A percentile compares a stretch with the other conserved stretches of the same genome.
Evolutionary conservation across 2,113 vertebrate genomes (phyloP).

Genomic region (Galbula dea): DNA sequence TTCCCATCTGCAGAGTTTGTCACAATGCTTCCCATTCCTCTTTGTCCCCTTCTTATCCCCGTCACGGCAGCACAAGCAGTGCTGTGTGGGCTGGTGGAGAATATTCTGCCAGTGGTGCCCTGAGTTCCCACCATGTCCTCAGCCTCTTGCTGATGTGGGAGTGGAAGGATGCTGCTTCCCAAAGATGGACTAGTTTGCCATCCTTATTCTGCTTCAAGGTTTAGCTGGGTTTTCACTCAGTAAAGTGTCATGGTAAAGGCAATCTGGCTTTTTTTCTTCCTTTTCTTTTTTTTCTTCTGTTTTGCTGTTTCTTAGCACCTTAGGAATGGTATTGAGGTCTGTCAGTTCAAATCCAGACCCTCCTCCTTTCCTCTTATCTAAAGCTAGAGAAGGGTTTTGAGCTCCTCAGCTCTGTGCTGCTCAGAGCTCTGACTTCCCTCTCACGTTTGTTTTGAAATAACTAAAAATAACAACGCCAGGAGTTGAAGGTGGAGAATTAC

Average conservation of each 20-base stretch:
- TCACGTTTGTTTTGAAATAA: slow-evolving; percentile 19
- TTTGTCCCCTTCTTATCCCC: background rate
- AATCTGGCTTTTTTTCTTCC: background rate
- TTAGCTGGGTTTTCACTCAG: background rate
- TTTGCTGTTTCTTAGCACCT: background rate
- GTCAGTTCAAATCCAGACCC: background rate
- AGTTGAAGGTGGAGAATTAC: background rate
- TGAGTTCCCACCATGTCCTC: background rate
- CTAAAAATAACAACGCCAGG: background rate
- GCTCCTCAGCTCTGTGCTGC: background rate
- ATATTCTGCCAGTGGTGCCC: background rate
- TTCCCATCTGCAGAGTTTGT: background rate
- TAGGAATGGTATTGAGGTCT: background rate
- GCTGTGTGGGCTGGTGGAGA: background rate
- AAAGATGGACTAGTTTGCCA: background rate
- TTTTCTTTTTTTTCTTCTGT: background rate
- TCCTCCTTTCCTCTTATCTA: background rate
- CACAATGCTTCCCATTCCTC: background rate
- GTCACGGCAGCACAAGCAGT: background rate
- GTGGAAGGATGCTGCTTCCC: background rate
- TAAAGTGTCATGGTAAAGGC: background rate
- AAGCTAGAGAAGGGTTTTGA: background rate
- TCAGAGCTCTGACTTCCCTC: background rate
- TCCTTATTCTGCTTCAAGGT: background rate
- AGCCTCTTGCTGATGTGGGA: background rate